Conservation (phyloP, 2,113 vertebrate species). For the Trogon melanurus region DNA sequence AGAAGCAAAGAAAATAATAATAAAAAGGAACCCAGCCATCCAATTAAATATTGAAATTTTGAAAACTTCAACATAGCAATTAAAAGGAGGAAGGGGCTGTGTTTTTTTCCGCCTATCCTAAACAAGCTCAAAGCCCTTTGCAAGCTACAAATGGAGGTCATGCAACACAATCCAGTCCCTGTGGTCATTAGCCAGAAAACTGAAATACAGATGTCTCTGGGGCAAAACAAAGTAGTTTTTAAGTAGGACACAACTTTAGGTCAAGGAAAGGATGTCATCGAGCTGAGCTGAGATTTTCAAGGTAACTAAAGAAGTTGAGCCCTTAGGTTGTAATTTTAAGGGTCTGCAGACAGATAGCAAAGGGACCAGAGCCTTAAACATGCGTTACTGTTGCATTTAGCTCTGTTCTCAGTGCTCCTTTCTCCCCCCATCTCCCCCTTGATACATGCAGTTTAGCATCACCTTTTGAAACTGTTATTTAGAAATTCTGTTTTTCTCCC, state of each 20-base stretch:
- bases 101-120: background rate
- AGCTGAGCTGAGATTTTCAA: background rate
- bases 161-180: conserved; percentile 32
- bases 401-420: background rate
- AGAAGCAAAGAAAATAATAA: background rate
- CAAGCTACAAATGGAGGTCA: conserved; percentile 31
- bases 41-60: conserved; percentile 30
- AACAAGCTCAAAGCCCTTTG: conserved; percentile 16
- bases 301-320: background rate
- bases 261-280: conserved; percentile 20
- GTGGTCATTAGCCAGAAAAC: conserved; percentile 63
- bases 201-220: conserved; percentile 52
- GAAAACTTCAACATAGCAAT: background rate
- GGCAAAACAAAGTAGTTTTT: conserved; percentile 53
- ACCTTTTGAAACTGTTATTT: background rate
- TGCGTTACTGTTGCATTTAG: background rate
- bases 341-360: background rate
- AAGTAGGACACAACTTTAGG: conserved; percentile 61
- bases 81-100: background rate
- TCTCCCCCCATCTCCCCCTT: background rate
- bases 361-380: background rate
- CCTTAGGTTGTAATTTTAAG: background rate
- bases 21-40: background rate
- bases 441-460: background rate
- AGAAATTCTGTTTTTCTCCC: background rate